Evolutionary conservation across 2,888 invertebrate species (phyloP), one percentile per base, ranked within the genome.

Genomic region (Himalopsyche japonica): DNA sequence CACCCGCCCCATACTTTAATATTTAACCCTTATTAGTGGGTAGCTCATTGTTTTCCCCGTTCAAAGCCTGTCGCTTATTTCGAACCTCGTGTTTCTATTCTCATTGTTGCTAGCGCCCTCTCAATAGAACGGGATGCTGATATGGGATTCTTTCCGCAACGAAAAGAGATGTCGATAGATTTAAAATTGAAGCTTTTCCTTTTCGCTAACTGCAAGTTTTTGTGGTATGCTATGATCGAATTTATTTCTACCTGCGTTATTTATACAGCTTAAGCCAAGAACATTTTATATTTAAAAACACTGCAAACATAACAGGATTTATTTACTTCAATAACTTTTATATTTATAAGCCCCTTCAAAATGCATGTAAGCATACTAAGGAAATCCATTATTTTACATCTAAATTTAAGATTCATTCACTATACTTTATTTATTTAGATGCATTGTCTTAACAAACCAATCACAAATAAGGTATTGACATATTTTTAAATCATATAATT

Each of bases 1-100:
- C 82, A 79, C 49, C 81, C 85, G 76, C 80, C 57, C 48, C 79
- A 80, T 83, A 77, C 83, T 89, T 90, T 90, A 90, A 90, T 91
- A 90, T 89, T 89, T 89, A 89, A 90, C 85, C 91, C 91, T 90
- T 91, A 91, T 92, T 92, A 91, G 89, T 90, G 90, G 89, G 89
- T 88, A 89, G 89, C 88, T 90, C 90, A 92, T 92, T 92, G 92
- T 92, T 91, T 91, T 90, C 90, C 43, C 80, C 80, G 80, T 81
- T 80, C 84, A 82, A 86, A 80, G 83, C 86, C 76, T 81, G 84
- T 80, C 86, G 81, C 83, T 85, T 77, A 80, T 83, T 78, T 77
- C n/a, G 57, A 57, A 20, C 20, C 57, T 57, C 57, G 57, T 57
- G 57, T 57, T 57, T 57, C 57, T 24, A 57, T 57, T 20, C 57